Evolutionary conservation across 92 coral and sea anemone genomes (phyloP), one percentile per base, ranked within the genome.

Genomic region (Parazoanthus swiftii): DNA sequence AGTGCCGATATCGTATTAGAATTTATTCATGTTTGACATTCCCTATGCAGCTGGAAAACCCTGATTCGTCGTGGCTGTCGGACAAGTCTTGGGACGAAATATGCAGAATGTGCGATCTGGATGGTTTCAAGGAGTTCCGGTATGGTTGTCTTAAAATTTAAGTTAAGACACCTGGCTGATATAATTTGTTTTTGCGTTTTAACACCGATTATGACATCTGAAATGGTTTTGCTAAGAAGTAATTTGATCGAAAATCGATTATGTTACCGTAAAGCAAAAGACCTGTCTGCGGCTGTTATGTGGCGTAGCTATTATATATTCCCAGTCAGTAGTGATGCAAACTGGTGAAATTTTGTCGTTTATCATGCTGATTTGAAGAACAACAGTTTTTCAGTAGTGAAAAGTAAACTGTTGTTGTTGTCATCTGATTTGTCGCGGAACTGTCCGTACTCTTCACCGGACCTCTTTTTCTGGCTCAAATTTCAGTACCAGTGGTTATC

Each of bases 11-110:
- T 63, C 59, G 18, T 54, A 13, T 54, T 54, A 59, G n/a, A 43
- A 51, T 5, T 44, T 48, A 23, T 46, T 35, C 71, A 42, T 87
- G 16, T 80, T 25, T 39, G 21, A 43, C 63, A 6, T 81, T 83
- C 54, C 23, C 51, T 6, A 39, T 71, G 77, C 81, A 96, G 99
- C 83, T 97, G 73, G 94, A 92, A 79, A 97, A 97, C 88, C 99
- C 99, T 50, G 99, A 97, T 76, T 92, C 99, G 14, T 97, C 99
- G 18, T 97, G 99, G 99, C 85, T 97, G 83, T 92, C 99, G 76
- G 99, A 97, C 84, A 93, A 95, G 79, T 96, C 99, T 4, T 97
- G 99, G 99, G 99, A 97, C 85, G 99, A 97, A 81, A 92, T 97
- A 5, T 97, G 99, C 85, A 89, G 99, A 76, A 97, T 97, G 99